phyloP scores from a whole-genome alignment of 2,797 vertebrate species.

The Rhynchonycteris naso region DNA sequence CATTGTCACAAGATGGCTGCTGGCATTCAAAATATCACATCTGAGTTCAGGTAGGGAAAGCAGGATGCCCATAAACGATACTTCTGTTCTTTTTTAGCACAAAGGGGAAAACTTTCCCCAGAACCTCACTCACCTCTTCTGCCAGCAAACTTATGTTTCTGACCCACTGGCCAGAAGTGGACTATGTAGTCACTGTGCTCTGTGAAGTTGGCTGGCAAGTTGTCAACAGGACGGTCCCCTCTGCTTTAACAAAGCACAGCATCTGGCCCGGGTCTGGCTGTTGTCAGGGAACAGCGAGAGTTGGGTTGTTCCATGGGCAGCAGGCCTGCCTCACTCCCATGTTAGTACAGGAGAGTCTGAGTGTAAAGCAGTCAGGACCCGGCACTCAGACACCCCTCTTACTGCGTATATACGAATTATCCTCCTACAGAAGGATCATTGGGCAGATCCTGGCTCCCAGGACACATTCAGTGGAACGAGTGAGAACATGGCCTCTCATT shows the following conservation, averaged over 20 bases:
- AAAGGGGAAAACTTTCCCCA: not conserved
- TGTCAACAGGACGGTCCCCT: fast-evolving
- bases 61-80: not conserved
- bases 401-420: not conserved
- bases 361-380: not conserved
- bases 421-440: not conserved
- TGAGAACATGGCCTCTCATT: not conserved
- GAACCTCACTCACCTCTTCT: not conserved
- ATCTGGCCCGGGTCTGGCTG: not conserved
- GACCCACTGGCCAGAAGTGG: not conserved
- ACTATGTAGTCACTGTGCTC: not conserved
- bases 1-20: not conserved
- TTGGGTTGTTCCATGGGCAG: fast-evolving
- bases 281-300: not conserved
- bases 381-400: not conserved
- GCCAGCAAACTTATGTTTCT: not conserved
- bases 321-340: not conserved
- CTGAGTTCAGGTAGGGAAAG: not conserved
- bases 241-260: not conserved
- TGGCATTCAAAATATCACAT: not conserved
- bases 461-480: not conserved
- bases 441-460: not conserved
- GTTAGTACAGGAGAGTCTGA: not conserved
- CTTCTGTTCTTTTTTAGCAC: not conserved
- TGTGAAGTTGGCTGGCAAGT: not conserved